phyloP scores from a whole-genome alignment of 2,113 vertebrate genomes.

The Oncorhynchus nerka region DNA sequence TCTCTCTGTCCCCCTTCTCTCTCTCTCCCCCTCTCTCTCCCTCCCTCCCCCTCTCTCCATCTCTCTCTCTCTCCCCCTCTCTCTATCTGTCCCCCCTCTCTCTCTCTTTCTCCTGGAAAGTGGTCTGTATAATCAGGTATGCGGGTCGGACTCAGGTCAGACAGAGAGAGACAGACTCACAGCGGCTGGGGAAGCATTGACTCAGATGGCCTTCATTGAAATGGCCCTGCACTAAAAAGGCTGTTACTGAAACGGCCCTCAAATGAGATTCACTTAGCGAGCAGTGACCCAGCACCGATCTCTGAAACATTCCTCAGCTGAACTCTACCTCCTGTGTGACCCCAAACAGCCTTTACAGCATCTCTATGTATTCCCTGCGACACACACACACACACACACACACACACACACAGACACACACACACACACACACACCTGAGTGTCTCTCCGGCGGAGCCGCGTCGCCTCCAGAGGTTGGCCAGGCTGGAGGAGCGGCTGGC shows the following conservation, averaged over 20 bases:
- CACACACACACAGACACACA: slow-evolving; percentile 24
- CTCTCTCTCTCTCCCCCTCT: slow-evolving; percentile 2
- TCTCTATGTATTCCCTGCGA: background rate
- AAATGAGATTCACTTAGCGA: no score
- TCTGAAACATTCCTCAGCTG: no score
- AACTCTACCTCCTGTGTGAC: background rate
- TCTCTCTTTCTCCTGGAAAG: background rate
- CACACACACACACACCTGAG: slow-evolving; percentile 79
- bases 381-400: slow-evolving; percentile 20
- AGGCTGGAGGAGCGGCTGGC: slow-evolving; percentile 95
- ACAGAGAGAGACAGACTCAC: slow-evolving; percentile 41
- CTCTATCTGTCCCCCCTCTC: slow-evolving; percentile 8
- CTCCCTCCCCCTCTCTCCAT: slow-evolving; percentile 10
- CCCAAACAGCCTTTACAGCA: background rate
- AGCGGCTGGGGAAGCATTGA: slow-evolving; percentile 5
- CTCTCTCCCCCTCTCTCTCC: background rate
- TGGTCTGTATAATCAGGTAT: background rate
- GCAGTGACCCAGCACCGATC: slow-evolving; percentile 45
- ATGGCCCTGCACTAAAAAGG: slow-evolving; percentile 18
- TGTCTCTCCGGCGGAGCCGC: slow-evolving; percentile 93
- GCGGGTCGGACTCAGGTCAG: slow-evolving; percentile 36
- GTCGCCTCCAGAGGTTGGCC: slow-evolving; percentile 94
- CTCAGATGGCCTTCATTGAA: slow-evolving; percentile 38
- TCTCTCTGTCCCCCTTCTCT: background rate
- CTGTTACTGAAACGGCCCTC: background rate